Evolutionary conservation across 2,888 invertebrate genomes (phyloP).

Genomic region (Campoplex capitator): DNA sequence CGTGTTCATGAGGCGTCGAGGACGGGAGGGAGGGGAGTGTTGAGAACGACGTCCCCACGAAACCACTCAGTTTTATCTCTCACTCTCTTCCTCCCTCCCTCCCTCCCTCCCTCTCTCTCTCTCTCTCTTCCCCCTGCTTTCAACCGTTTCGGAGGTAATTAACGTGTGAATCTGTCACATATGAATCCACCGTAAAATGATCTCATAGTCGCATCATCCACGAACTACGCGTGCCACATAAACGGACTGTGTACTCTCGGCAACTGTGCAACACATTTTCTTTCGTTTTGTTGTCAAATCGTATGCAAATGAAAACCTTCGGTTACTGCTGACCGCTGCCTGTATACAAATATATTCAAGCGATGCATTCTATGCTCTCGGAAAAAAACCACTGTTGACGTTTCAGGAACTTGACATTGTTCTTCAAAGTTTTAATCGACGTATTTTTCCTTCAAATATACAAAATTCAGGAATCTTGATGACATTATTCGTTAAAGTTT

Average conservation of each 20-base stretch:
- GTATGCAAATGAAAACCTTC: not conserved
- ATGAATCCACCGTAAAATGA: conserved; percentile 67
- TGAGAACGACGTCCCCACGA: conserved; percentile 56
- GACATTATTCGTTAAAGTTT: not conserved
- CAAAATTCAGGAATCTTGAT: too few relatives aligned
- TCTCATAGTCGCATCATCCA: conserved; percentile 50
- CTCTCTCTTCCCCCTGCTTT: conserved; percentile 13
- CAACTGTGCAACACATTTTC: not conserved
- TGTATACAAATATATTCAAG: not conserved
- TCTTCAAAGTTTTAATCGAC: too few relatives aligned
- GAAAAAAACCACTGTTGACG: not conserved
- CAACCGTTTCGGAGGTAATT: conserved; percentile 72
- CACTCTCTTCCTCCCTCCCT: conserved; percentile 19
- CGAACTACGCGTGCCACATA: conserved; percentile 23
- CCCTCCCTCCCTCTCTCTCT: not conserved
- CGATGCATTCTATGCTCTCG: not conserved
- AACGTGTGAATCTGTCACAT: conserved; percentile 73
- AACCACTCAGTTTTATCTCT: conserved; percentile 11
- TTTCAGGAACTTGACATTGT: too few relatives aligned
- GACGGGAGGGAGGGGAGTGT: conserved; percentile 28
- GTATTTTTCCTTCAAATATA: too few relatives aligned
- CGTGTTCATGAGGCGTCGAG: conserved; percentile 70
- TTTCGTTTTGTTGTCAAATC: not conserved
- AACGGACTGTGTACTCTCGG: not conserved
- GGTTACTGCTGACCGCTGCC: not conserved